Evolutionary conservation across 1,140 invertebrate genomes (phyloP), one percentile per base, ranked within the genome.

Genomic region (Hylyphantes graminicola): DNA sequence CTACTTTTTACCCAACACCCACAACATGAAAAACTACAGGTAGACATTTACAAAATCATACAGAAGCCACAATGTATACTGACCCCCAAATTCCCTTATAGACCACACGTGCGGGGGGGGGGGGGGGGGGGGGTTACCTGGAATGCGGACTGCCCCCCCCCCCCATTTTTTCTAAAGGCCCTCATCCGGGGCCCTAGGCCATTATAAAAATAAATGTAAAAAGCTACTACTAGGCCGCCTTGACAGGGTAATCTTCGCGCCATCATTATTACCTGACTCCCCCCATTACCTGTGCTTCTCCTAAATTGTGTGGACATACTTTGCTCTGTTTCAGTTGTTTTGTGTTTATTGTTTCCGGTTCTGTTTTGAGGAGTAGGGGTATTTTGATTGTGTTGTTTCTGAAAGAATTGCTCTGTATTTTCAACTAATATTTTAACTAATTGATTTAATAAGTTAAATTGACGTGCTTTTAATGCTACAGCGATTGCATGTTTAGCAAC

Each of bases 131-230:
- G 13, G 35, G 48, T 48, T 53, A 35, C 48, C 53, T 57, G 79
- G 79, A 81, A 81, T 81, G 79, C 67, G 79, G 79, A 81, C 79
- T 73, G 67, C 68, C 79, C 68, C 48, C 76, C 76, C 76, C 76
- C 50, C 75, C 21, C 54, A 53, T 61, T 53, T 17, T 35, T 57
- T 68, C 51, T 51, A 65, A 55, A 50, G 61, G 65, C 77, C 77
- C 67, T 64, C 79, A 81, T 81, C 79, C 79, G 79, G 79, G 79
- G 79, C 79, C 79, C 68, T 54, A 55, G 79, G 77, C 64, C 35
- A 35, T 35, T 35, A 35, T 35, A 35, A 35, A 35, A 35, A 35
- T 35, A 35, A 35, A 35, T 35, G 35, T 35, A 35, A 35, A 35
- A 35, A 35, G 35, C 35, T 35, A 35, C 35, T 35, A 35, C 35